Evolutionary conservation across 2,113 vertebrate genomes (phyloP).

Genomic region (Capreolus pygargus): DNA sequence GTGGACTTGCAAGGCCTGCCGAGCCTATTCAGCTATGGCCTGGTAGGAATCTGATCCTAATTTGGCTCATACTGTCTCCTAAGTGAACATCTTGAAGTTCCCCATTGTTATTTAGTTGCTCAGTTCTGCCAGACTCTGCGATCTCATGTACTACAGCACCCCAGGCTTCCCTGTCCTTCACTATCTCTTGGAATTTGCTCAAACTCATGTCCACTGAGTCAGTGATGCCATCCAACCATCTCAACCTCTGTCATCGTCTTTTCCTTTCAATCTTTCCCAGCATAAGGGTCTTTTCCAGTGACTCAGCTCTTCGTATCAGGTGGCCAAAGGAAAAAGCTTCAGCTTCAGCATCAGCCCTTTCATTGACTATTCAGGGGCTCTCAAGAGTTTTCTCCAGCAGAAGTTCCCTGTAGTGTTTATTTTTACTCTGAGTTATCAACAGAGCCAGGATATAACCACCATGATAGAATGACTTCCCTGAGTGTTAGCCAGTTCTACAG

Average conservation of each 20-base stretch:
- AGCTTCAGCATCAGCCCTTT: background rate
- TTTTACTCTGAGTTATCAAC: background rate
- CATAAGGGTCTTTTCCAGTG: background rate
- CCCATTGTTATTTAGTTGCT: background rate
- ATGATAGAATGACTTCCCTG: background rate
- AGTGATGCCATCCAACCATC: background rate
- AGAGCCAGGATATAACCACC: background rate
- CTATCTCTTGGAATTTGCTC: background rate
- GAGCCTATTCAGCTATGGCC: background rate
- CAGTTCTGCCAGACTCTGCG: background rate
- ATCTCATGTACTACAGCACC: background rate
- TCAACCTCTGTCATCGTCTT: background rate
- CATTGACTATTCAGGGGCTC: background rate
- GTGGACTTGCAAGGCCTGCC: background rate
- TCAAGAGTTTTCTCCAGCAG: background rate
- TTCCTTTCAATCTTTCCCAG: background rate
- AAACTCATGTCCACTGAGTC: background rate
- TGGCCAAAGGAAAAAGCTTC: background rate
- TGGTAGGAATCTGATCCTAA: background rate
- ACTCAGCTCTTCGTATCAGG: background rate
- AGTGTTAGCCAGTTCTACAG: background rate
- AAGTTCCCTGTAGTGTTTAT: background rate
- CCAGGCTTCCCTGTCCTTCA: background rate
- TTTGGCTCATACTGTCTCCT: background rate
- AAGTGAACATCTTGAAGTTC: background rate